Percentiles rank a stretch among this genome's conserved stretches.
phyloP scores from a whole-genome alignment of 2,888 invertebrate genomes.

The Eugnorisma glareosa region DNA sequence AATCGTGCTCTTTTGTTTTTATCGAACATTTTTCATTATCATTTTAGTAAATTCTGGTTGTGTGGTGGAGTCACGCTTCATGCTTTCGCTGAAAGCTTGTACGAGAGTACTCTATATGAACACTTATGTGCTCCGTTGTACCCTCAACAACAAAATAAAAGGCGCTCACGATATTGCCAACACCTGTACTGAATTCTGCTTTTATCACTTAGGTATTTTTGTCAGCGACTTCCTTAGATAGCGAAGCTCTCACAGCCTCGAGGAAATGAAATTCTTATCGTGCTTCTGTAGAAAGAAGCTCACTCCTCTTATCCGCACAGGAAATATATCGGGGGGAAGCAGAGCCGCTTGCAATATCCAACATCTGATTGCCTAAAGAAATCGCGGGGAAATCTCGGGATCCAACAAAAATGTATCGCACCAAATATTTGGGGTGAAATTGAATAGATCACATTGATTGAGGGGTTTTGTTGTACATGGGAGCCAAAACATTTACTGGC shows the following conservation, averaged over 20 bases:
- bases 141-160: conserved; percentile 71
- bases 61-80: conserved; percentile 44
- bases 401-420: conserved; percentile 75
- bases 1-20: conserved; percentile 75
- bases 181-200: conserved; percentile 85
- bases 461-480: conserved; percentile 23
- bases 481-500: conserved; percentile 32
- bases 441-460: conserved; percentile 60
- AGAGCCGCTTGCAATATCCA: conserved; percentile 81
- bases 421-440: conserved; percentile 71
- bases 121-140: conserved; percentile 49
- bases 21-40: conserved; percentile 64
- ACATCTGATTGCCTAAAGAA: conserved; percentile 86
- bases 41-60: conserved; percentile 59
- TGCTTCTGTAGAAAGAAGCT: conserved; percentile 86
- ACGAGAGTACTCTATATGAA: conserved; percentile 46
- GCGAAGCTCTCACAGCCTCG: conserved; percentile 84
- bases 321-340: conserved; percentile 87
- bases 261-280: conserved; percentile 91
- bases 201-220: conserved; percentile 90
- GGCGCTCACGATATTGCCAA: conserved; percentile 73
- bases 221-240: conserved; percentile 89
- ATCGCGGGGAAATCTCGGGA: conserved; percentile 80
- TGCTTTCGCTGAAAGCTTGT: conserved; percentile 39
- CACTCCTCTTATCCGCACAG: conserved; percentile 87